Percentiles rank a stretch among this genome's conserved stretches.
Conservation (phyloP, 2,888 invertebrate genomes). For the Acheta domesticus region DNA sequence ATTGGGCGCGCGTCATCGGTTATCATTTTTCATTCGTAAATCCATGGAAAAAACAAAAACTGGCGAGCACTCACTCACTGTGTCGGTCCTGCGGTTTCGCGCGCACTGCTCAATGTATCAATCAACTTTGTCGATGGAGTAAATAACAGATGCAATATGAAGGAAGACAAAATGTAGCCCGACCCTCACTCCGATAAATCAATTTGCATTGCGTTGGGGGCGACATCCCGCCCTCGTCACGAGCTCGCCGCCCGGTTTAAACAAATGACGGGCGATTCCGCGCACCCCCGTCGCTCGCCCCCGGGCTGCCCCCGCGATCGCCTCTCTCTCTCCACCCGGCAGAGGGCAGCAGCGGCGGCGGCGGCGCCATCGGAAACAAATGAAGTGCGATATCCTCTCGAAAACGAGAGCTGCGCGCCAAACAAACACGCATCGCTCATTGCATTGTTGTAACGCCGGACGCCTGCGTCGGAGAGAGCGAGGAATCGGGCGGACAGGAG, state of each 20-base stretch:
- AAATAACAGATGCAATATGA: background rate
- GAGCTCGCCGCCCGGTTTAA: background rate
- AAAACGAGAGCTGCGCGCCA: slow-evolving; percentile 6
- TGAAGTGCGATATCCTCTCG: slow-evolving; percentile 18
- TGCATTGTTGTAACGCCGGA: background rate
- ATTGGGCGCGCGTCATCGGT: background rate
- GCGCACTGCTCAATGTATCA: background rate
- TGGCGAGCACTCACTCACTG: too few species aligned
- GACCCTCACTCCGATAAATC: background rate
- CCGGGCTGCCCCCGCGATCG: background rate
- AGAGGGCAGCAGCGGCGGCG: too few species aligned
- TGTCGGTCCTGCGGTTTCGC: too few species aligned
- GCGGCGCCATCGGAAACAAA: background rate
- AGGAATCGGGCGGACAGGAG: background rate
- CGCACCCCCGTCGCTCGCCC: too few species aligned
- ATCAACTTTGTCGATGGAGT: background rate
- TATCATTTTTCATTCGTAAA: background rate
- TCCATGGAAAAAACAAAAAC: too few species aligned
- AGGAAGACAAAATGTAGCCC: background rate
- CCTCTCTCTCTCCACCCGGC: background rate
- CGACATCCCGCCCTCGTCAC: background rate
- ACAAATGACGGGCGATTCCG: background rate
- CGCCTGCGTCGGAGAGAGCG: background rate
- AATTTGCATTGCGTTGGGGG: background rate
- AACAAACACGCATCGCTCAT: slow-evolving; percentile 18